These are phyloP conservation scores for Mimumesa dahlbomi DNA, from an alignment of 2,888 invertebrate species.

Conservation along the genomic window DNA sequence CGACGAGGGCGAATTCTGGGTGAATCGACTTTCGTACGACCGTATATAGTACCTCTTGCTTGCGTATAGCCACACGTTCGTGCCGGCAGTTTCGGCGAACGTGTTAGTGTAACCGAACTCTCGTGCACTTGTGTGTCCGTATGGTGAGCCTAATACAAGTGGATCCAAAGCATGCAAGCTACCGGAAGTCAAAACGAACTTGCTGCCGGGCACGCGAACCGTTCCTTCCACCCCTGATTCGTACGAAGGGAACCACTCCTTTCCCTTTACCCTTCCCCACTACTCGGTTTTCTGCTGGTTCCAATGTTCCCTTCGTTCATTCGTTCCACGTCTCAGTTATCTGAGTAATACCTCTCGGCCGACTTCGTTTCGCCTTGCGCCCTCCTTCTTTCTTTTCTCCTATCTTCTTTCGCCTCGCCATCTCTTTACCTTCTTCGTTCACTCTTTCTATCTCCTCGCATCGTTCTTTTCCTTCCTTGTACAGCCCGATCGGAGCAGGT, in stretches of 20 bases:
- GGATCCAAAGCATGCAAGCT: constrained; percentile 74
- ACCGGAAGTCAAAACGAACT: constrained; percentile 74
- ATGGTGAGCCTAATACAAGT: constrained; percentile 69
- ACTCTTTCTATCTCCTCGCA: not conserved
- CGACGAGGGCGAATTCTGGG: constrained; percentile 52
- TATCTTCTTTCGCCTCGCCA: constrained; percentile 1
- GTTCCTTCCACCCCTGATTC: constrained; percentile 42
- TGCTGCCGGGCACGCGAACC: constrained; percentile 65
- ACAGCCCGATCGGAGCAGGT: constrained; percentile 47
- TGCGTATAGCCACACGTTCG: constrained; percentile 32
- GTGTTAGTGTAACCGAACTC: constrained; percentile 19
- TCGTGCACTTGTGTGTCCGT: constrained; percentile 24
- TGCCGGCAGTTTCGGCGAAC: constrained; percentile 4
- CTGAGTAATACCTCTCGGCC: constrained; percentile 67
- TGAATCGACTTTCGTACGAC: constrained; percentile 32
- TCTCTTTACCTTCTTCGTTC: constrained; percentile 17
- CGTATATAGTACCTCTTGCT: constrained; percentile 10
- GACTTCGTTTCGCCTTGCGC: constrained; percentile 15
- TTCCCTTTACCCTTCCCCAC: not conserved
- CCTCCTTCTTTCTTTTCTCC: constrained; percentile 10
- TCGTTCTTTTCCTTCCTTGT: constrained; percentile 18
- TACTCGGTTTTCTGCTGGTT: constrained; percentile 23
- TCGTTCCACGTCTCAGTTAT: constrained; percentile 74
- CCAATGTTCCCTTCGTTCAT: constrained; percentile 63
- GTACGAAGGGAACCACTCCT: constrained; percentile 20